Percentiles rank a stretch among this genome's conserved stretches.
Conservation (phyloP, 30 jellyfish, hydroid and myxozoan genomes). For the Haliclystus octoradiatus region DNA sequence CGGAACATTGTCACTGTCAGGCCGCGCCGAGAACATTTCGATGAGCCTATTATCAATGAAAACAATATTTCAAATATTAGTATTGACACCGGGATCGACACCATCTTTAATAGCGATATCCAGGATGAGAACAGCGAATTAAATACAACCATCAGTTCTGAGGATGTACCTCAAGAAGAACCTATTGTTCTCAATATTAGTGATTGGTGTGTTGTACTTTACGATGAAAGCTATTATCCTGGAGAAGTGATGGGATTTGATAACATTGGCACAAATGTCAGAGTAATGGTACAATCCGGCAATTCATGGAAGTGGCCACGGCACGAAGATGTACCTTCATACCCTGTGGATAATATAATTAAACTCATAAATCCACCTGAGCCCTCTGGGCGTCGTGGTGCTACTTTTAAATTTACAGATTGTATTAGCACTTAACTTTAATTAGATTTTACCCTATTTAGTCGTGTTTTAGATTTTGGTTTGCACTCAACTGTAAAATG, state of each 20-base stretch:
- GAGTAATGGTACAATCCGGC: conserved; percentile 21
- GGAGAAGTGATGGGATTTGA: conserved; percentile 12
- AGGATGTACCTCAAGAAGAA: background rate
- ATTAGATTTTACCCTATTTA: too few relatives aligned
- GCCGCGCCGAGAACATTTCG: background rate
- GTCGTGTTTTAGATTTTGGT: too few relatives aligned
- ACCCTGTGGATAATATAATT: background rate
- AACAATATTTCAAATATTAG: too few relatives aligned
- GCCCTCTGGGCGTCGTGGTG: background rate
- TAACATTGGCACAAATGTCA: conserved; percentile 1
- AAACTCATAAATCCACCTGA: conserved; percentile 10
- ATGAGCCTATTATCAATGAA: too few relatives aligned
- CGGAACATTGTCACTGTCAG: background rate
- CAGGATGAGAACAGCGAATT: conserved; percentile 3
- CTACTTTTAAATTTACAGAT: too few relatives aligned
- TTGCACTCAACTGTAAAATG: too few relatives aligned
- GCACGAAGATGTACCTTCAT: background rate
- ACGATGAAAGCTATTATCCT: conserved; percentile 9
- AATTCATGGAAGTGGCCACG: conserved; percentile 24
- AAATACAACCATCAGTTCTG: background rate
- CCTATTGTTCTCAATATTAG: conserved; percentile 8
- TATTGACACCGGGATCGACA: too few relatives aligned
- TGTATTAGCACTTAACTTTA: too few relatives aligned
- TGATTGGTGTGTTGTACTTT: conserved; percentile 21
- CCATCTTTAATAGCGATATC: too few relatives aligned